Evolutionary conservation across 1,140 invertebrate species (phyloP), one percentile per base, ranked within the genome.

Genomic region (Schlechtendalia chinensis): DNA sequence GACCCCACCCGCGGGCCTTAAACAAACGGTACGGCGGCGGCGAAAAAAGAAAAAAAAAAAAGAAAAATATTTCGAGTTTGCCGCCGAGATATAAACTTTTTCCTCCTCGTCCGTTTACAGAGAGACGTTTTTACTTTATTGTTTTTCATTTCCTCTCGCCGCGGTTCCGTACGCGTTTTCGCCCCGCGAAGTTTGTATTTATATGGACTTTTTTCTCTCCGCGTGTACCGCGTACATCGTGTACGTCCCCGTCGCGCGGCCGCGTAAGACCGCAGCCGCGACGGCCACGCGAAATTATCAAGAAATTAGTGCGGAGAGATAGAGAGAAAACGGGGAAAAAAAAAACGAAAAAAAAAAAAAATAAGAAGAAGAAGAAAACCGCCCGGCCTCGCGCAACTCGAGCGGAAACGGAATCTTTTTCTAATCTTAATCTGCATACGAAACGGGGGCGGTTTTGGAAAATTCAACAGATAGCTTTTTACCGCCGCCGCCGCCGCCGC

Each of bases 381-480:
- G 74, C 56, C 29, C 47, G 74, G 74, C 45, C n/a, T 67, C 63
- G 47, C 27, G 56, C 58, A 61, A 63, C 45, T 61, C 75, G 75
- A 79, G 75, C 75, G 75, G 75, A 79, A 79, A 79, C 39, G 17
- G 5, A 63, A 79, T 79, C 75, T 79, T 79, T 79, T 79, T 79
- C 75, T 63, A 79, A 79, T 79, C 75, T 79, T 79, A 79, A 79
- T 79, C 75, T 79, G 75, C 75, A 79, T 79, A 79, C 58, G 75
- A 79, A 79, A 79, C 75, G 56, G 39, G 58, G 45, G 75, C 75
- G 75, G 45, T 77, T 59, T 27, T 29, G 74, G 58, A 63, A 79
- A 79, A 79, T 79, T 79, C 75, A 79, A 79, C 75, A 79, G 75
- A 79, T 79, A 79, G 75, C 75, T 79, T 79, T 77, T 58, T 24